A percentile compares a stretch with the other conserved stretches of the same genome.
Evolutionary conservation across 2,888 invertebrate species (phyloP).

Genomic region (Bembecia ichneumoniformis): DNA sequence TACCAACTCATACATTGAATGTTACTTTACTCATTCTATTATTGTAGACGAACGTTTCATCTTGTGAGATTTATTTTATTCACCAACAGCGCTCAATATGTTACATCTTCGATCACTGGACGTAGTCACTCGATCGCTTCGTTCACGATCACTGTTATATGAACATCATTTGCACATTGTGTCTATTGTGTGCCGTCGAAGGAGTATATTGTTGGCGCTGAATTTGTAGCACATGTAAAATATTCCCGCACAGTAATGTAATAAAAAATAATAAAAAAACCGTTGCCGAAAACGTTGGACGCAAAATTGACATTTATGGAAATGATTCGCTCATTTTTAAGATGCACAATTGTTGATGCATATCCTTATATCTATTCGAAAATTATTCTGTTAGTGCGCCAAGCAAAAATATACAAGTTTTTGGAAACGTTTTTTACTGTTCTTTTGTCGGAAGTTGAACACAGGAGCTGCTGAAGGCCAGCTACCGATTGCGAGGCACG

Average conservation of each 20-base stretch:
- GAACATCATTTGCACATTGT: conserved; percentile 3
- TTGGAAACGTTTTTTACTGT: conserved; percentile 11
- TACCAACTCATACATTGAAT: conserved; percentile 21
- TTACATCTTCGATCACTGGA: conserved; percentile 52
- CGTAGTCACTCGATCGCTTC: conserved; percentile 2
- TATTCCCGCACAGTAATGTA: conserved; percentile 39
- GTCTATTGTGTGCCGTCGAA: conserved; percentile 31
- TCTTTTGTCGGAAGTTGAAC: conserved; percentile 32
- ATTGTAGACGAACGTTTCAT: conserved; percentile 19
- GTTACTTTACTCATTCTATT: conserved; percentile 23
- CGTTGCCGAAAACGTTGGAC: not conserved
- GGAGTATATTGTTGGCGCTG: conserved; percentile 52
- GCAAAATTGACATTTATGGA: too few species aligned
- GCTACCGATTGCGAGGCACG: conserved; percentile 56
- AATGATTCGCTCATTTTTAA: too few species aligned
- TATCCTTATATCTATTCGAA: too few species aligned
- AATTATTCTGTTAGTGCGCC: too few species aligned
- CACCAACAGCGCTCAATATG: conserved; percentile 44
- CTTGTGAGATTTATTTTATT: conserved; percentile 23
- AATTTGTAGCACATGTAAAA: conserved; percentile 54
- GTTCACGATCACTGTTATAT: not conserved
- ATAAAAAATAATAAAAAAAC: conserved; percentile 14
- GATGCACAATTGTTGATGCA: too few species aligned
- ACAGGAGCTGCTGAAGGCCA: conserved; percentile 66
- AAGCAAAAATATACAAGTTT: not conserved